phyloP scores from a whole-genome alignment of 2,113 vertebrate genomes.

The Sebastes schlegelii region DNA sequence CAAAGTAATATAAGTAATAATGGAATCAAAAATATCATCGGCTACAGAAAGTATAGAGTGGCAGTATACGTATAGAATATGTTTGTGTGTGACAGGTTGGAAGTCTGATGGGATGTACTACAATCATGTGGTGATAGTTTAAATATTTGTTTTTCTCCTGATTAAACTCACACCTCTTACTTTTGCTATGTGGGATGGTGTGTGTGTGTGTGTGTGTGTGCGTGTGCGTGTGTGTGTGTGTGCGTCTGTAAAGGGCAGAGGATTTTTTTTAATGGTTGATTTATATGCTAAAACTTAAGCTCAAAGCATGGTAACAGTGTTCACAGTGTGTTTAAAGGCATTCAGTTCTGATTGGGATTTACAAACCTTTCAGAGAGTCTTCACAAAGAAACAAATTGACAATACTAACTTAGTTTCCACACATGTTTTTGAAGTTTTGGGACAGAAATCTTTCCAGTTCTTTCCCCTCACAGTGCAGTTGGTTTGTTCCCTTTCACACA shows the following conservation, averaged over 20 bases:
- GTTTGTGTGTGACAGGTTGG: not conserved
- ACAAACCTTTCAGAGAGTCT: not conserved
- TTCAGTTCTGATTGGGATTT: not conserved
- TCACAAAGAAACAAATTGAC: not conserved
- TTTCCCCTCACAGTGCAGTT: not conserved
- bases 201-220: not conserved
- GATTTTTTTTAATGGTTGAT: not conserved
- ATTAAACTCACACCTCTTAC: not conserved
- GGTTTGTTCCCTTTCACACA: not conserved
- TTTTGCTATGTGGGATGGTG: not conserved
- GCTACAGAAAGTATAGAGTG: too few relatives aligned
- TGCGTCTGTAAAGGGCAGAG: conserved; percentile 15
- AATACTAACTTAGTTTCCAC: not conserved
- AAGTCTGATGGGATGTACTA: not conserved
- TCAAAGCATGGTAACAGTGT: not conserved
- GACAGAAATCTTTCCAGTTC: not conserved
- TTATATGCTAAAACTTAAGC: not conserved
- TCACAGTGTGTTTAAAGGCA: not conserved
- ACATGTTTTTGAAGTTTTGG: not conserved
- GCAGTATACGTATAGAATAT: not conserved
- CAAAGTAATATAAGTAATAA: not conserved
- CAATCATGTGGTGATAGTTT: too few relatives aligned
- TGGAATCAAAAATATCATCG: not conserved
- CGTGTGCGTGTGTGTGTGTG: not conserved
- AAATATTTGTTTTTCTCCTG: not conserved